Conservation (phyloP, 2,113 vertebrate genomes). For the Mystacornis crossleyi region DNA sequence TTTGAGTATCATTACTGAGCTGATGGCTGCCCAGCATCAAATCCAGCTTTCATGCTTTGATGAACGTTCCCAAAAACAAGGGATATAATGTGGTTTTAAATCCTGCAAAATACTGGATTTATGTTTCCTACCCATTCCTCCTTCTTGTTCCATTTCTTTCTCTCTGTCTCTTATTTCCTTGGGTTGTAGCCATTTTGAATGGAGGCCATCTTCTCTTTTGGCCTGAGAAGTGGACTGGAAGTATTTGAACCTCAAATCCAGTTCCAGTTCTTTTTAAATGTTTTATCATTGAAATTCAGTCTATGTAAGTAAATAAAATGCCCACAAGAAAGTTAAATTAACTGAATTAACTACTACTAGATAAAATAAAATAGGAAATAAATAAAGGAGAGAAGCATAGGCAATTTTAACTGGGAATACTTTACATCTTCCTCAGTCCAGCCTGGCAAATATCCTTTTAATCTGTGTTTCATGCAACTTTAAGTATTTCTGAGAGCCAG, state of each 20-base stretch:
- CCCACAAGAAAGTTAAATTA: constrained; percentile 2
- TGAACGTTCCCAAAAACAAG: background rate
- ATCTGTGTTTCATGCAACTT: background rate
- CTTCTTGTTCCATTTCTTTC: background rate
- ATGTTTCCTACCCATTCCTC: background rate
- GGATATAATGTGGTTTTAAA: constrained; percentile 18
- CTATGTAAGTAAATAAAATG: background rate
- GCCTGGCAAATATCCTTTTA: background rate
- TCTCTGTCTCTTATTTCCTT: constrained; percentile 35
- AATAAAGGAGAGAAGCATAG: background rate
- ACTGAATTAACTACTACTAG: background rate
- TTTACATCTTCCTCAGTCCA: background rate
- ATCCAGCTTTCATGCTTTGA: background rate
- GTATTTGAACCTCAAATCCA: constrained; percentile 8
- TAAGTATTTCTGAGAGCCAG: background rate
- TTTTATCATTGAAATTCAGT: constrained; percentile 30
- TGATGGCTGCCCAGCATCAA: background rate
- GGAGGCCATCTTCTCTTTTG: constrained; percentile 28
- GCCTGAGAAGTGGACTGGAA: constrained; percentile 33
- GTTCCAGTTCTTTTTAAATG: background rate
- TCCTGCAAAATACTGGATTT: constrained; percentile 1
- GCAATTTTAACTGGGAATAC: background rate
- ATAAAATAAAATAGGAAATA: constrained; percentile 7
- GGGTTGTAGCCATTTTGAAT: constrained; percentile 59
- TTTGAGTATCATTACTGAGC: background rate